A percentile compares a stretch with the other conserved stretches of the same genome.
Conservation (phyloP, 2,113 vertebrate species). For the Helogale parvula region DNA sequence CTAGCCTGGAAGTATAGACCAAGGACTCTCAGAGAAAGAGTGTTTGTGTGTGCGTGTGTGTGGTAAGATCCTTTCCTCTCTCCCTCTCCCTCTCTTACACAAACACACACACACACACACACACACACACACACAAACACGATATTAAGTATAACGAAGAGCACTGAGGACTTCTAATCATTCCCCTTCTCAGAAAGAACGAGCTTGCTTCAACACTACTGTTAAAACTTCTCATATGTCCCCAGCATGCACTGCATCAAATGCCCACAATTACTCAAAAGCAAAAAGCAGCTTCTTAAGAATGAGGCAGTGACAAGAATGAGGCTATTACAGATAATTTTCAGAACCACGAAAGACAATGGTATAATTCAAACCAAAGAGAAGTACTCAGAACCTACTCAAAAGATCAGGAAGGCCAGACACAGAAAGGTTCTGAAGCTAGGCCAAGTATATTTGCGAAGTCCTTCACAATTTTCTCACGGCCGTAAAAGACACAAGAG, state of each 20-base stretch:
- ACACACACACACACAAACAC: not conserved
- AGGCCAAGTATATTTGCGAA: not conserved
- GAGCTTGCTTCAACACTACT: not conserved
- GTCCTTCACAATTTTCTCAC: slow-evolving; percentile 33
- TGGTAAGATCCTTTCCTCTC: too few species aligned
- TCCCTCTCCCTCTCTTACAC: not conserved
- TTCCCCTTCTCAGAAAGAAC: slow-evolving; percentile 31
- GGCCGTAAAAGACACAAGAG: not conserved
- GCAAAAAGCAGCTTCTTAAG: slow-evolving; percentile 14
- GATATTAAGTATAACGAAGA: not conserved
- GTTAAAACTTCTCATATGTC: not conserved
- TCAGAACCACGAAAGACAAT: slow-evolving; percentile 20
- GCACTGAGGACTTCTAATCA: not conserved
- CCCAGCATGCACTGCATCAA: not conserved
- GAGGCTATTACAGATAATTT: not conserved
- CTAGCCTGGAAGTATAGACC: not conserved
- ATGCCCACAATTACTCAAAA: slow-evolving; percentile 19
- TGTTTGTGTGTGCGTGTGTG: too few species aligned
- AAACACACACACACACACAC: not conserved
- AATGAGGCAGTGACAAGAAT: not conserved
- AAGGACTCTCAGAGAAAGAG: too few species aligned
- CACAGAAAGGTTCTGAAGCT: not conserved
- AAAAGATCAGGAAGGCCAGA: not conserved
- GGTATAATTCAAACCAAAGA: slow-evolving; percentile 37
- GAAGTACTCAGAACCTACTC: not conserved